Evolutionary conservation across 2,888 invertebrate genomes (phyloP), one percentile per base, ranked within the genome.

Genomic region (Oeneis ivallda): DNA sequence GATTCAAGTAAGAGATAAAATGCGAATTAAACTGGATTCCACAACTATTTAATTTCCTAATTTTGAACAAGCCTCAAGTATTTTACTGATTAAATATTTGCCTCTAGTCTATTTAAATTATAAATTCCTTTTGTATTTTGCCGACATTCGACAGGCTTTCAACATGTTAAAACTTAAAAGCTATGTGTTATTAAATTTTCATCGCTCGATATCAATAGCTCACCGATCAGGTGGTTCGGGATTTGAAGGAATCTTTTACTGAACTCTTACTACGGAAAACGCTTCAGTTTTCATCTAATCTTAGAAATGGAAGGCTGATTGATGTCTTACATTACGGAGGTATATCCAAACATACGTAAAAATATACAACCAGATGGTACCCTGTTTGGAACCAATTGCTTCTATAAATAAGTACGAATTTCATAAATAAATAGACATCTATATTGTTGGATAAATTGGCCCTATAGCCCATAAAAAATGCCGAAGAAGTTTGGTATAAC

Each of bases 131-230:
- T 43, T 47, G 47, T 59, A 45, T 49, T 13, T 2, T 47, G 49
- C 19, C 17, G 45, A 15, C 6, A 7, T 45, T 15, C 45, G 2
- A 17, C 58, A 41, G n/a, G 39, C 58, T 32, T 47, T 58, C 47
- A 34, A 17, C 17, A 32, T 47, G 37, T 34, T 52, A 47, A 50
- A 39, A 65, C 26, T 34, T 52, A 47, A 50, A 39, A 65, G 54
- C 39, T 37, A 15, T 34, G 54, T 54, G 47, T 15, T 65, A 68
- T 68, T 62, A 65, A 65, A 68, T 65, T 68, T 68, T 65, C 47
- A 65, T 65, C 53, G 34, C 13, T 32, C 11, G 56, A 32, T 39
- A 34, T 58, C 66, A 41, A 66, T 66, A 66, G 54, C 53, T 11
- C 13, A 4, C 4, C 32, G 11, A 13, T 37, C 15, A 53, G 17